Conservation (phyloP, 2,888 invertebrate species). For the Cosmopolites sordidus region DNA sequence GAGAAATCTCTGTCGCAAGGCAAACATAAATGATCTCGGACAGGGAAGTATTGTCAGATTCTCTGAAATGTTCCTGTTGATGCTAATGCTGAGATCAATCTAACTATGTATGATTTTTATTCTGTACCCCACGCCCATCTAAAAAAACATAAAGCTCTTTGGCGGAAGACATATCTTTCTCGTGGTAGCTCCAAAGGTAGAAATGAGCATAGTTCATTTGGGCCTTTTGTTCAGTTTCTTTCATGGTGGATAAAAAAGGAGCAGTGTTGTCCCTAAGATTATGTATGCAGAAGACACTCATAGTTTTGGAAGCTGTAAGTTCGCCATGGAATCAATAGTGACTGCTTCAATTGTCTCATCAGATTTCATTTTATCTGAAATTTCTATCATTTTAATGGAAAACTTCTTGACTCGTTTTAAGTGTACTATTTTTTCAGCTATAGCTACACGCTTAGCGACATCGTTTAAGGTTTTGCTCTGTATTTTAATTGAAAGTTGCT, state of each 20-base stretch:
- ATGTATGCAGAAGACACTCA: not conserved
- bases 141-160: not conserved
- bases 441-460: not conserved
- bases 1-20: slow-evolving; percentile 16
- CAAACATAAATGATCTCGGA: slow-evolving; percentile 14
- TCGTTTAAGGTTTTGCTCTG: not conserved
- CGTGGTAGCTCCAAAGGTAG: not conserved
- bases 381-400: not conserved
- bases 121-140: not conserved
- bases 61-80: slow-evolving; percentile 9
- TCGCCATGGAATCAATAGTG: not conserved
- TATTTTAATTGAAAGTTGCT: not conserved
- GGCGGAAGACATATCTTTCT: not conserved
- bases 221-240: not conserved
- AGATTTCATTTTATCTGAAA: not conserved
- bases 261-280: not conserved
- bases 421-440: not conserved
- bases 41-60: slow-evolving; percentile 17
- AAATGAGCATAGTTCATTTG: not conserved
- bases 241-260: not conserved
- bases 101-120: not conserved
- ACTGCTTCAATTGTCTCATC: not conserved
- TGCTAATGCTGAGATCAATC: slow-evolving; percentile 5
- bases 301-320: not conserved
- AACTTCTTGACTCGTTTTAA: not conserved